These are phyloP conservation scores for Oligia latruncula DNA, from an alignment of 2,888 invertebrate species.

Conservation along the genomic window DNA sequence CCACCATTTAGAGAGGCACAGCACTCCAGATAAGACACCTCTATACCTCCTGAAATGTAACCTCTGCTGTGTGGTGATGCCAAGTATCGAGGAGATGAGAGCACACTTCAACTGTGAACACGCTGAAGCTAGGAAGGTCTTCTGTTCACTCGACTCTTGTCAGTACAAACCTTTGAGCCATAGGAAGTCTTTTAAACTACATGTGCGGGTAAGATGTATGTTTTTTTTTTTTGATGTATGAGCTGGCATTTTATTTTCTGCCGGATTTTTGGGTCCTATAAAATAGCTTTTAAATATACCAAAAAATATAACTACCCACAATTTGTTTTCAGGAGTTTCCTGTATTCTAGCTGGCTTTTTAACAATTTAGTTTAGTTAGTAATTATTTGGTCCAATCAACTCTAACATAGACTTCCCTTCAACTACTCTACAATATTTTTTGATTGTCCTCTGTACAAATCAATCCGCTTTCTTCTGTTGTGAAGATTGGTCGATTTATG, in stretches of 20 bases:
- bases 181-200: slow-evolving; percentile 84
- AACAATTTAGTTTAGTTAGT: background rate
- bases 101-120: slow-evolving; percentile 81
- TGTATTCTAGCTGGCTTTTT: background rate
- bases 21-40: slow-evolving; percentile 56
- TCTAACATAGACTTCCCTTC: background rate
- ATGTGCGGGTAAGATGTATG: slow-evolving; percentile 80
- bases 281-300: background rate
- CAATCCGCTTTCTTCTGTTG: background rate
- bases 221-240: background rate
- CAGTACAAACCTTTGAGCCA: slow-evolving; percentile 84
- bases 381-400: background rate
- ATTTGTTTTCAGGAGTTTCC: background rate
- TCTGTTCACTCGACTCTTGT: slow-evolving; percentile 83
- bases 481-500: background rate
- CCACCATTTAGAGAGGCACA: slow-evolving; percentile 81
- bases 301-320: background rate
- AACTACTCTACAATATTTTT: background rate
- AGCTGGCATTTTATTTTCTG: background rate
- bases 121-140: slow-evolving; percentile 82
- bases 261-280: background rate
- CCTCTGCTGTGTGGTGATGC: slow-evolving; percentile 79
- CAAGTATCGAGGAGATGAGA: slow-evolving; percentile 79
- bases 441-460: background rate
- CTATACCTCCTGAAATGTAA: slow-evolving; percentile 83